Conservation (phyloP, 2,113 vertebrate genomes). For the Donacobius atricapilla region DNA sequence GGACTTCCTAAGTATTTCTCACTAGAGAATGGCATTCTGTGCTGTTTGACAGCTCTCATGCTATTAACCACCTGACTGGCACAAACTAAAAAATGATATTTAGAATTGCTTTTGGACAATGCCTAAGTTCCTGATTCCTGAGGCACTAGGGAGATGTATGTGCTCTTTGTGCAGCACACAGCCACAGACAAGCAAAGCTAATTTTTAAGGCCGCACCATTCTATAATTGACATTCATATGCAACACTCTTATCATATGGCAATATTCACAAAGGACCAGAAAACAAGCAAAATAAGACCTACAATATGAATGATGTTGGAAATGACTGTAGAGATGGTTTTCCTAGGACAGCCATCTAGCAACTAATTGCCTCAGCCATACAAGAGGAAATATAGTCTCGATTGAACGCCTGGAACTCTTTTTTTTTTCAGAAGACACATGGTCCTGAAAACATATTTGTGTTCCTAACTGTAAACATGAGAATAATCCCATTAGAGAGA, state of each 20-base stretch:
- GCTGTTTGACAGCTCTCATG: background rate
- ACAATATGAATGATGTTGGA: background rate
- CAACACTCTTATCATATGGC: background rate
- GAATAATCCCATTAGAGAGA: slow-evolving; percentile 23
- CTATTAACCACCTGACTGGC: background rate
- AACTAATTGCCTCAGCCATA: background rate
- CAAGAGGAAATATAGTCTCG: background rate
- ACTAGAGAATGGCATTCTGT: background rate
- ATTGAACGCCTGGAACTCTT: background rate
- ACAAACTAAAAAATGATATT: background rate
- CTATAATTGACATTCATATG: background rate
- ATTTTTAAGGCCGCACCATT: background rate
- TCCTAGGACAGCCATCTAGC: background rate
- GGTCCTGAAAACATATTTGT: background rate
- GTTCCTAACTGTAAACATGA: slow-evolving; percentile 14
- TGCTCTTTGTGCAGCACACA: background rate
- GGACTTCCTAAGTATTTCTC: background rate
- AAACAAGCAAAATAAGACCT: background rate
- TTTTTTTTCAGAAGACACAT: background rate
- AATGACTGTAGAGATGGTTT: background rate
- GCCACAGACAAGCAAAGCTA: background rate
- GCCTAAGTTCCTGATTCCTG: background rate
- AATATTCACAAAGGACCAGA: background rate
- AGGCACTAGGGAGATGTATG: background rate
- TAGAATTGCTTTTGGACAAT: background rate